Evolutionary conservation across 1,140 invertebrate genomes (phyloP), one percentile per base, ranked within the genome.

Genomic region (Lordiphosa stackelbergi): DNA sequence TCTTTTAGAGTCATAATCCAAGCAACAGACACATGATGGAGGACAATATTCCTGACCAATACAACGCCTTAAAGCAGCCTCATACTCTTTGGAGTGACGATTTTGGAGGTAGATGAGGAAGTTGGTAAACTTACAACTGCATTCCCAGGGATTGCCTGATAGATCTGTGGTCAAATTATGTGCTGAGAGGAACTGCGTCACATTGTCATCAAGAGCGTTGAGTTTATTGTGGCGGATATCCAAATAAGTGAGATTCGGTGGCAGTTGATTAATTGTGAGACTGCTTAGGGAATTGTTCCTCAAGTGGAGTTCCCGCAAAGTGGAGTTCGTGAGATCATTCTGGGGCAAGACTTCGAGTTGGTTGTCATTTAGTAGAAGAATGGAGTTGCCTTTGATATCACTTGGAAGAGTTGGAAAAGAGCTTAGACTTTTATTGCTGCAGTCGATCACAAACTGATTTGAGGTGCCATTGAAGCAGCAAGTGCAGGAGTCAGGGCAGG

Each of bases 81-180:
- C 6, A n/a, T 42, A 42, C 5, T 22, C 16, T 0, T 7, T 22
- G 4, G 4, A 9, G 22, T 42, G 16, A 8, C 9, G 4, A 4
- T 5, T 4, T 2, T n/a, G 2, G n/a, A 38, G 37, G 13, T 12
- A 6, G 4, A n/a, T 19, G 10, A 42, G 41, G n/a, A 42, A 42
- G 9, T 22, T 42, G 16, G 1, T 22, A 9, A 24, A 42, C 19
- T 19, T 22, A 10, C 41, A 42, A 42, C 9, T 42, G 19, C 41
- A 42, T 42, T 42, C 4, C 16, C 41, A 42, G 9, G 41, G 41
- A 12, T 42, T 42, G 16, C 16, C 16, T 22, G 41, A 42, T n/a
- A 42, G 9, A 0, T 42, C 22, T 22, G 5, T 22, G 22, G 4
- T 22, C 22, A 22, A 4, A 22, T 22, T 22, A 22, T 3, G 2